phyloP scores from a whole-genome alignment of 2,113 vertebrate genomes.

The Noturus placidus region DNA sequence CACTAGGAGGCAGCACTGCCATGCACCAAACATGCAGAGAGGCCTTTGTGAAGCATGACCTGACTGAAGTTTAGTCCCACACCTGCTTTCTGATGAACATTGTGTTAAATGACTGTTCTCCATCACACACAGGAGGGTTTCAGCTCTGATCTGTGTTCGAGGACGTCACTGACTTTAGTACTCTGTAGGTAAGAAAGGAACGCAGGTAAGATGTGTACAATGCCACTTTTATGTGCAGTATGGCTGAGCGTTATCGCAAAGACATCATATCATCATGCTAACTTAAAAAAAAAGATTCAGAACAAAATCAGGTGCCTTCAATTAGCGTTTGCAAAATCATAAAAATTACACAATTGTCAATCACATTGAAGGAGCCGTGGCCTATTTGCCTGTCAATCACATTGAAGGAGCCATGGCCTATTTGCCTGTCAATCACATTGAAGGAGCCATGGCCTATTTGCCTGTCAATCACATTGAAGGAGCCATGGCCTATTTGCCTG shows the following conservation, averaged over 20 bases:
- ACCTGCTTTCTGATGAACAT: background rate
- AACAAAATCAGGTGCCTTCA: background rate
- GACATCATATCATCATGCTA: background rate
- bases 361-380: background rate
- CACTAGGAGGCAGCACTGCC: conserved; percentile 30
- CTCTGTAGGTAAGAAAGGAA: background rate
- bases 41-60: background rate
- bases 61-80: background rate
- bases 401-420: background rate
- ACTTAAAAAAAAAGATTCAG: no score
- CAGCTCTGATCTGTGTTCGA: background rate
- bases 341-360: background rate
- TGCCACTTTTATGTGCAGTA: background rate
- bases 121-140: background rate
- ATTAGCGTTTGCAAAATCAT: background rate
- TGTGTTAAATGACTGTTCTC: background rate
- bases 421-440: background rate
- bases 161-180: background rate
- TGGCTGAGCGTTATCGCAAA: background rate
- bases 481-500: background rate
- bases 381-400: background rate
- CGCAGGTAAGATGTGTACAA: background rate
- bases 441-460: background rate
- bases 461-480: background rate
- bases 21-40: background rate